Base-by-base conservation (phyloP, 2,888 invertebrate genomes). In the Mythimna impura region DNA sequence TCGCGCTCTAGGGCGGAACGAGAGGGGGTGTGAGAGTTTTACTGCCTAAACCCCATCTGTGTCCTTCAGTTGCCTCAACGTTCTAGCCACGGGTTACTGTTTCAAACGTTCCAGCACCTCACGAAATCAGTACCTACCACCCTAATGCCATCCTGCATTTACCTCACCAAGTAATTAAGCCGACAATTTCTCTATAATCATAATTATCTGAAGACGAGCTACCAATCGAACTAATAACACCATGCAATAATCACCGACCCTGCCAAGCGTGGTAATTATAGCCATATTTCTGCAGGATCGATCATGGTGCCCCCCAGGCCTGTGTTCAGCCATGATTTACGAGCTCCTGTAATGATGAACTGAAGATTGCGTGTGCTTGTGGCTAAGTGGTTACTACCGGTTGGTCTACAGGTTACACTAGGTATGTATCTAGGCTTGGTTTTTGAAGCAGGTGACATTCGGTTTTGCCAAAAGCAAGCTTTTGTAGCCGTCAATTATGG, bases 301-400 rank as follows among this genome's bases (percentile, higher is more conserved):
- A 79, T 74, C 78, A 78, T 79, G 71, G 71, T 76, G 67, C 67
- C 70, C 82, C 67, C 22, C 36, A 70, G 71, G 78, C 75, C 52
- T 71, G 52, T 71, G 64, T 70, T 78, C 82, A 57, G 60, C 64
- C 50, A 66, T 73, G 80, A 80, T 80, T 80, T 80, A 82, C 80
- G 83, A 80, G 69, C 34, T 69, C 68, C 69, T 40, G 64, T 78
- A 82, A 80, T 82, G 72, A 82, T 82, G 69, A 73, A 82, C 82
- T 75, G 66, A 57, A 74, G 74, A 80, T 77, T 77, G 75, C 66
- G 34, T 54, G 75, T 52, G 60, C 60, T 79, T 40, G 76, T 77
- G 80, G 57, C 74, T 78, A 82, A 73, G 66, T 57, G 66, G 72
- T 58, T 74, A 66, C 74, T 66, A 57, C 65, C 43, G 80, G 62